These are phyloP conservation scores for Periophthalmodon schlosseri DNA, from an alignment of 2,113 vertebrate species.

Conservation along the genomic window DNA sequence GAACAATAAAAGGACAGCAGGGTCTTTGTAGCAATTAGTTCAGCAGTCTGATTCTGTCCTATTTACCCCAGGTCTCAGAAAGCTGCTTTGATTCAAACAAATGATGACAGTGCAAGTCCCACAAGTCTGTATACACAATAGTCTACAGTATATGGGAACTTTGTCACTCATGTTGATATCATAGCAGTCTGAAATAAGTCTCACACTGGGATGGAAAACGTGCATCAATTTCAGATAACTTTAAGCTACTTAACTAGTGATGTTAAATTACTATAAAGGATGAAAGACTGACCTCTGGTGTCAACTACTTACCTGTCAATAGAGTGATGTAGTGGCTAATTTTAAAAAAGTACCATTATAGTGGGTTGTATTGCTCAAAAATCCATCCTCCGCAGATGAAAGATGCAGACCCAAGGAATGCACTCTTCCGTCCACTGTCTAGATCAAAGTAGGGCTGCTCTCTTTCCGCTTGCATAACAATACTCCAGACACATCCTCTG, in stretches of 20 bases:
- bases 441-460: slow-evolving; percentile 58
- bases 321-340: not conserved
- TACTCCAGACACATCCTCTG: slow-evolving; percentile 49
- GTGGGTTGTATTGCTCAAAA: not conserved
- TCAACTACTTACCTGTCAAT: not conserved
- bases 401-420: slow-evolving; percentile 32
- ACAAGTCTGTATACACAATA: not conserved
- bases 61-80: slow-evolving; percentile 4
- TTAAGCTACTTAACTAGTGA: slow-evolving; percentile 18
- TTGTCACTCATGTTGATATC: not conserved
- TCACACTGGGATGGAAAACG: slow-evolving; percentile 13
- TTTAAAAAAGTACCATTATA: not conserved
- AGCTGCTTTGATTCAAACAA: slow-evolving; percentile 13
- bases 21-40: slow-evolving; percentile 37
- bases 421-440: slow-evolving; percentile 40
- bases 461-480: slow-evolving; percentile 69
- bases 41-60: slow-evolving; percentile 5
- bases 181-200: slow-evolving; percentile 18
- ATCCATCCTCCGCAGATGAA: not conserved
- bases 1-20: slow-evolving; percentile 26
- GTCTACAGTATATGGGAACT: slow-evolving; percentile 2
- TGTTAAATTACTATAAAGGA: not conserved
- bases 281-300: not conserved
- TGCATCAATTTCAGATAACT: not conserved
- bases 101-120: slow-evolving; percentile 7